phyloP scores from a whole-genome alignment of 1,140 invertebrate species.

The Bombus huntii region DNA sequence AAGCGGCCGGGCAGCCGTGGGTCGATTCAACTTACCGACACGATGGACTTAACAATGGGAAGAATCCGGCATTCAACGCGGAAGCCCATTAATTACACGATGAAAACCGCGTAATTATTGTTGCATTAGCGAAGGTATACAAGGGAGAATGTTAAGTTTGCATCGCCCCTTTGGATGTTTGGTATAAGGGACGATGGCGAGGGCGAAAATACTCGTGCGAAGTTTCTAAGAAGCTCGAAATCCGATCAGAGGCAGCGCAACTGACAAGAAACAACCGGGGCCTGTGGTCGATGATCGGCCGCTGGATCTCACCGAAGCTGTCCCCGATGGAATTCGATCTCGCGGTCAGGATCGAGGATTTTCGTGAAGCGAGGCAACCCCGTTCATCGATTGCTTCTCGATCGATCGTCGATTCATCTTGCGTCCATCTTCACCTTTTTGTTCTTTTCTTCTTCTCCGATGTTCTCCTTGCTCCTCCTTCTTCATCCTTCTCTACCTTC shows the following conservation, averaged over 20 bases:
- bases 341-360: slow-evolving; percentile 62
- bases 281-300: slow-evolving; percentile 55
- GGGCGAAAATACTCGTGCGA: slow-evolving; percentile 54
- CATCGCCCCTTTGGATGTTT: too few species aligned
- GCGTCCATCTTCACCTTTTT: slow-evolving; percentile 23
- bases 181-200: not conserved
- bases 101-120: slow-evolving; percentile 36
- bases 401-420: slow-evolving; percentile 39
- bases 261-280: slow-evolving; percentile 42
- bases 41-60: slow-evolving; percentile 30
- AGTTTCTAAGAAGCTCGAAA: slow-evolving; percentile 57
- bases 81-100: slow-evolving; percentile 38
- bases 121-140: not conserved
- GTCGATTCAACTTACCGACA: slow-evolving; percentile 22
- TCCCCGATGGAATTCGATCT: slow-evolving; percentile 65
- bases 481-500: not conserved
- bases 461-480: not conserved
- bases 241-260: slow-evolving; percentile 46
- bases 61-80: slow-evolving; percentile 27
- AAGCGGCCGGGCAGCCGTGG: not conserved
- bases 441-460: not conserved
- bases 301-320: slow-evolving; percentile 40
- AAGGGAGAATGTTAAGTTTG: not conserved
- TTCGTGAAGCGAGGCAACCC: slow-evolving; percentile 38
- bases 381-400: slow-evolving; percentile 34